These are phyloP conservation scores for Heliconius congener DNA, from an alignment of 1,140 invertebrate genomes.

Conservation along the genomic window DNA sequence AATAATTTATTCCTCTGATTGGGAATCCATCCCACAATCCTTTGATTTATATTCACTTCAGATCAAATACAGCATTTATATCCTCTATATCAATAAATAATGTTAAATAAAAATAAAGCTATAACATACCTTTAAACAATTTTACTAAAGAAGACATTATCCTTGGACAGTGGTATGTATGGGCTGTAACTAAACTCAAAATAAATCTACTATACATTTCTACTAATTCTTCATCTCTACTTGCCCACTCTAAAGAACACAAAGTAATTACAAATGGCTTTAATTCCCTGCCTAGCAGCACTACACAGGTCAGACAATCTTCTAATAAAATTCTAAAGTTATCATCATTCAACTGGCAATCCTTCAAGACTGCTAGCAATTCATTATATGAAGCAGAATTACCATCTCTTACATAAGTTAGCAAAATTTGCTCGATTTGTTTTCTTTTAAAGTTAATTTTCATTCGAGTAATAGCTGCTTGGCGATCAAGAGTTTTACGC, in stretches of 20 bases:
- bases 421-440: constrained; percentile 67
- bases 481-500: constrained; percentile 70
- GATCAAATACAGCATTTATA: no score
- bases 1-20: no score
- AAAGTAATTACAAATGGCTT: constrained; percentile 67
- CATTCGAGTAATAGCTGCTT: constrained; percentile 56
- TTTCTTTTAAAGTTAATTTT: constrained; percentile 66
- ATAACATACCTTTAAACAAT: constrained; percentile 68
- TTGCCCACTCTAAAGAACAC: constrained; percentile 68
- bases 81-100: neutral
- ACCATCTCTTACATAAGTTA: constrained; percentile 55
- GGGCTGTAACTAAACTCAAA: constrained; percentile 71
- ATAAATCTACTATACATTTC: constrained; percentile 67
- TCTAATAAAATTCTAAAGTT: constrained; percentile 70
- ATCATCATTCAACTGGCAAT: constrained; percentile 66
- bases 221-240: constrained; percentile 56
- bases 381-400: constrained; percentile 65
- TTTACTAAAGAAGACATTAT: constrained; percentile 68
- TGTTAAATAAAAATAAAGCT: neutral
- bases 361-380: constrained; percentile 67
- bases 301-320: constrained; percentile 68
- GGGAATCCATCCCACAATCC: no score
- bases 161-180: constrained; percentile 71
- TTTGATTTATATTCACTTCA: no score
- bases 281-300: constrained; percentile 65